Evolutionary conservation across 2,888 invertebrate genomes (phyloP), one percentile per base, ranked within the genome.

Genomic region (Ramazzottius varieornatus): DNA sequence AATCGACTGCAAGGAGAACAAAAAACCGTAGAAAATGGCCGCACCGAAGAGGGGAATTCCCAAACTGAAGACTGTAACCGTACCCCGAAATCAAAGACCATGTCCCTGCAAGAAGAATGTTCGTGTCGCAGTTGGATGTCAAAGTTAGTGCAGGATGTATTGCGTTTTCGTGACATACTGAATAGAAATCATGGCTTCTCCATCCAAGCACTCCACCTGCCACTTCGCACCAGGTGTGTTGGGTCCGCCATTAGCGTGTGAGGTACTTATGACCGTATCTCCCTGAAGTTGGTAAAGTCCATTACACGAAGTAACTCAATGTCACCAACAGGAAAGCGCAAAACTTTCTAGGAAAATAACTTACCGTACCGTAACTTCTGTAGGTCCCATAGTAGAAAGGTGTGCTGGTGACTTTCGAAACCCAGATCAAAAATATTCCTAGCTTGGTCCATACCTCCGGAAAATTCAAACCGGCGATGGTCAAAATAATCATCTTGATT

Each of bases 311-410:
- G n/a, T n/a, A n/a, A n/a, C n/a, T n/a, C n/a, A n/a, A n/a, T n/a
- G n/a, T n/a, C n/a, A n/a, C n/a, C n/a, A n/a, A n/a, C n/a, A n/a
- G n/a, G n/a, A n/a, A n/a, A n/a, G n/a, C n/a, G n/a, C n/a, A n/a
- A n/a, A n/a, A n/a, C n/a, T n/a, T n/a, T n/a, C n/a, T n/a, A n/a
- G n/a, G n/a, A n/a, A 54, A 4, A 8, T 54, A 29, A n/a, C 54
- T 54, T 29, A 54, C 54, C 54, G 54, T 54, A 8, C 54, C 54
- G 29, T 54, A 54, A 54, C 54, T 54, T 29, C 54, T 54, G 29
- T 54, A 54, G 4, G 54, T 54, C 4, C 54, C 54, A 54, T 54
- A 54, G 24, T 54, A 54, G 24, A 54, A 54, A 54, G 54, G 54
- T 54, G 54, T 54, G 8, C 40, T 40, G 40, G 20, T 40, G 20